phyloP scores from a whole-genome alignment of 2,113 vertebrate genomes.

The Megaceryle torquata region DNA sequence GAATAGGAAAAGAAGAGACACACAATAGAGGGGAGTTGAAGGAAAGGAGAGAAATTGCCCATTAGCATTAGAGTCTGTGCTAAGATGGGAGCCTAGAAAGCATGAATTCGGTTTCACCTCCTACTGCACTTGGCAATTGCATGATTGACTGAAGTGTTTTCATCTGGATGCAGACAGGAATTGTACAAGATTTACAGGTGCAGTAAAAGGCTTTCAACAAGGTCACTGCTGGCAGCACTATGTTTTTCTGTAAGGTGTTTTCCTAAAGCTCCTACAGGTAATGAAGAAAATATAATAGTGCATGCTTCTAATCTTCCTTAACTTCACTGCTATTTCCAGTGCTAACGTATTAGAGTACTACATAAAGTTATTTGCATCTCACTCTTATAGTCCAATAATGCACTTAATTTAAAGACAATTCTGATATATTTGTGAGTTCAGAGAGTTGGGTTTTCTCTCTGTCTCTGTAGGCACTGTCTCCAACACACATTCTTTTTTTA shows the following conservation, averaged over 20 bases:
- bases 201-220: neutral
- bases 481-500: neutral
- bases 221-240: neutral
- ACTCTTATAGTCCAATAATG: neutral
- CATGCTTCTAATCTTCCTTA: neutral
- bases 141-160: neutral
- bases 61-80: accelerated
- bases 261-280: neutral
- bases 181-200: neutral
- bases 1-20: neutral
- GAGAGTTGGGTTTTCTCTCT: neutral
- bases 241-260: neutral
- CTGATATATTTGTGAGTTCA: neutral
- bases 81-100: neutral
- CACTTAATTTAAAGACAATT: neutral
- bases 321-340: neutral
- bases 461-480: neutral
- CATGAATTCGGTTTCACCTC: neutral
- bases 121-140: neutral
- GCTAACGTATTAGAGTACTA: neutral
- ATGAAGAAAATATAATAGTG: neutral
- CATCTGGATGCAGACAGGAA: neutral
- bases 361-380: neutral
- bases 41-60: neutral
- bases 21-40: neutral